Percentiles rank a stretch among this genome's conserved stretches.
Evolutionary conservation across 2,113 vertebrate genomes (phyloP).

Genomic region (Hassar affinis): DNA sequence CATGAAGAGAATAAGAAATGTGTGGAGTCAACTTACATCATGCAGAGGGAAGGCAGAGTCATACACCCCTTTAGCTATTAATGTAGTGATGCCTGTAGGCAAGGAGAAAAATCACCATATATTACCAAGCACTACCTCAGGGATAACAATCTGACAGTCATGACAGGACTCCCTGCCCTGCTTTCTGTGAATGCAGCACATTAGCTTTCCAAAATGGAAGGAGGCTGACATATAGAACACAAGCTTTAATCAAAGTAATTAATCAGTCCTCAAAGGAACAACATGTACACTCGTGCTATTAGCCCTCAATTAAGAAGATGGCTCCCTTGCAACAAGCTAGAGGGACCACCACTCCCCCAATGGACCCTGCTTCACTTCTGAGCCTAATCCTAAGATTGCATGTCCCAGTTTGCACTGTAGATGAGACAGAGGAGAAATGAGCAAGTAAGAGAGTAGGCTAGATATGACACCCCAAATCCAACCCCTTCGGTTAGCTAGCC

Average conservation of each 20-base stretch:
- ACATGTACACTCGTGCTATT: slow-evolving; percentile 50
- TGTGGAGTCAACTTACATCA: slow-evolving; percentile 78
- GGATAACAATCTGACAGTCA: slow-evolving; percentile 22
- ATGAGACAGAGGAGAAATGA: slow-evolving; percentile 7
- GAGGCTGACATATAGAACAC: slow-evolving; percentile 49
- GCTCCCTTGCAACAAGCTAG: slow-evolving; percentile 51
- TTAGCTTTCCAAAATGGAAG: slow-evolving; percentile 38
- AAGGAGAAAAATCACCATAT: slow-evolving; percentile 14
- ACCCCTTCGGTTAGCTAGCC: slow-evolving; percentile 41
- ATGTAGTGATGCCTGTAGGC: slow-evolving; percentile 83
- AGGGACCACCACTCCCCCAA: slow-evolving; percentile 46
- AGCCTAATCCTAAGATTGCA: slow-evolving; percentile 46
- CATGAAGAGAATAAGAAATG: slow-evolving; percentile 19
- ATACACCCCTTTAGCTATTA: slow-evolving; percentile 92
- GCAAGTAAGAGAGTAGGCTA: slow-evolving; percentile 25
- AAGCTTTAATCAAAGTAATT: slow-evolving; percentile 60
- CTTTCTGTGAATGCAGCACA: slow-evolving; percentile 19
- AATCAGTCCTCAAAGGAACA: slow-evolving; percentile 57
- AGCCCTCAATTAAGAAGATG: slow-evolving; percentile 60
- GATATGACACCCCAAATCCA: slow-evolving; percentile 2
- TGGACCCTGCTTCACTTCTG: slow-evolving; percentile 44
- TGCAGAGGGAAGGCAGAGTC: slow-evolving; percentile 93
- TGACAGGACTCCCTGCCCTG: slow-evolving; percentile 40
- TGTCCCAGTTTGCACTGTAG: slow-evolving; percentile 50
- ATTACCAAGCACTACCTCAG: not conserved